These are phyloP conservation scores for Masnerella sp. DNA, from an alignment of 2,888 invertebrate species.

Conservation along the genomic window DNA sequence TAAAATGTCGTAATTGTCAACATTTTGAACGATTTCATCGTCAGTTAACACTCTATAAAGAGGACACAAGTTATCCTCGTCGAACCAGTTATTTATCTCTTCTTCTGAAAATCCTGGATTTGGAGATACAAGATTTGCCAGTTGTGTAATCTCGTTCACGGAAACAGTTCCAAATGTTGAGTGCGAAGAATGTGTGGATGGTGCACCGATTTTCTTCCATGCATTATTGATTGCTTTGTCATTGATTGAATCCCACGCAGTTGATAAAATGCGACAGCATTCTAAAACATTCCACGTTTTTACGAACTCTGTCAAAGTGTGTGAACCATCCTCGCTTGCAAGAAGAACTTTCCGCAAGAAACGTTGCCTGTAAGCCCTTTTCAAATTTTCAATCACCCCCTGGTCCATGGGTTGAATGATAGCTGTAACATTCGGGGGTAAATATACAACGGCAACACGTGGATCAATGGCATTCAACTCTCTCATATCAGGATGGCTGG, in stretches of 20 bases:
- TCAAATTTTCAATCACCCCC: conserved; percentile 31
- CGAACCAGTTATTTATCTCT: conserved; percentile 7
- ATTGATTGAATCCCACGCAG: conserved; percentile 19
- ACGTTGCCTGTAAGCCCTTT: conserved; percentile 1
- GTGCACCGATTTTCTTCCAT: conserved; percentile 24
- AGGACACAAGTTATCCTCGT: conserved; percentile 1
- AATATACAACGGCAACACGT: conserved; percentile 7
- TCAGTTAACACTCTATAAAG: conserved; percentile 9
- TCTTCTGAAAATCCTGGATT: conserved; percentile 2
- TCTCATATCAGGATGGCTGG: conserved; percentile 17
- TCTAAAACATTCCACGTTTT: conserved; percentile 18
- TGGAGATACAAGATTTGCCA: not conserved
- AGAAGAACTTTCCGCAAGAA: not conserved
- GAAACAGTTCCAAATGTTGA: not conserved
- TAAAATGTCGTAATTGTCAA: conserved; percentile 6
- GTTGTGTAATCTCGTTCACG: not conserved
- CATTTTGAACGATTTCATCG: conserved; percentile 2
- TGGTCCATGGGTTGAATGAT: conserved; percentile 41
- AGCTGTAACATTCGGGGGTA: conserved; percentile 18
- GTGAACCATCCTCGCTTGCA: conserved; percentile 1
- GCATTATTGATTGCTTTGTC: conserved; percentile 4
- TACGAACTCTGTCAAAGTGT: not conserved
- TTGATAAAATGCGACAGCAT: conserved; percentile 5
- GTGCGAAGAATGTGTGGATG: not conserved
- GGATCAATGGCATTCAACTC: conserved; percentile 31